Base-by-base conservation (phyloP, 2,113 vertebrate genomes). In the Acanthochromis polyacanthus region DNA sequence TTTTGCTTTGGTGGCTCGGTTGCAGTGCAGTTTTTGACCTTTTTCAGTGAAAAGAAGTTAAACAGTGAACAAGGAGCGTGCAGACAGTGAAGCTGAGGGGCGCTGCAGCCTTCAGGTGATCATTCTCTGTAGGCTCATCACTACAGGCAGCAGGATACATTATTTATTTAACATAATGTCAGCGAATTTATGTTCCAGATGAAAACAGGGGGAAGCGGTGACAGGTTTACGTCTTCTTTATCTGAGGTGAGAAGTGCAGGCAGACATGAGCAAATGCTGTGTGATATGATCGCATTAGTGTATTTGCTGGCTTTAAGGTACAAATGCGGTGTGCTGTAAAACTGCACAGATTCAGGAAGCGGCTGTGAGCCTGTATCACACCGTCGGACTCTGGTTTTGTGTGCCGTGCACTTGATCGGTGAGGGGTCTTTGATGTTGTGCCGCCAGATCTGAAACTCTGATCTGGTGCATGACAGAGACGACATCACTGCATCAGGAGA, bases 371-470 rank as follows among this genome's bases (percentile, higher is more conserved):
- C 80, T 65, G 50, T 75, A 53, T 75, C 79, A 72, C 68, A 53
- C 58, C 64, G 51, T 68, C 62, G 53, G 71, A 77, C 74, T 66
- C 19, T 10, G 51, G 71, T 62, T 25, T 71, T 60, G 66, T 66
- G 71, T 52, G 74, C 71, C 3, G 36, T 22, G 52, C 43, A 48
- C 59, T 73, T 80, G 82, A 70, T 79, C 67, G 59, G 40, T 20
- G 67, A 75, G 25, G 68, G 65, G 64, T 63, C 81, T 92, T 91
- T 92, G 89, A 93, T 91, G 87, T 82, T 67, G 80, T 40, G 45
- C 64, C 74, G 83, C 60, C 23, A 85, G 82, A 83, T 91, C 67
- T 86, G 73, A 78, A 28, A 3, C 84, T 90, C 61, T 87, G 87
- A 92, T 91, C 83, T 64, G 51, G 58, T 66, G 85, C 78, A 65